These are phyloP conservation scores for Heliconius aoede DNA, from an alignment of 2,888 invertebrate species.

Conservation along the genomic window DNA sequence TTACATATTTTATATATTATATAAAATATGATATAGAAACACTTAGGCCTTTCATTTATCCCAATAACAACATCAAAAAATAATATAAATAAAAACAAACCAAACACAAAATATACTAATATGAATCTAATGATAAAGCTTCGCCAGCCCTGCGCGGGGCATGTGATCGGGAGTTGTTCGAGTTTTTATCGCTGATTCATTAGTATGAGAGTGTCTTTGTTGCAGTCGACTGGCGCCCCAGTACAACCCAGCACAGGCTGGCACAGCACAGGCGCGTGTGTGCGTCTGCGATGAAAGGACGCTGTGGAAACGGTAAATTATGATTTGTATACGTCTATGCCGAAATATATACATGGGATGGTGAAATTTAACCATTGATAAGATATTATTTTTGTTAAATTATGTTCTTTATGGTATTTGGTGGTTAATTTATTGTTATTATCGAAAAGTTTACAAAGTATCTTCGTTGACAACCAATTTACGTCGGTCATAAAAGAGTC, in stretches of 20 bases:
- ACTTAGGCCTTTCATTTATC: no score
- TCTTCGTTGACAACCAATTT: no score
- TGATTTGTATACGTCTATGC: background rate
- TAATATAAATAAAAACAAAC: background rate
- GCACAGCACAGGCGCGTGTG: constrained; percentile 40
- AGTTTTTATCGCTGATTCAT: constrained; percentile 82
- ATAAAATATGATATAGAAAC: no score
- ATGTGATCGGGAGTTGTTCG: constrained; percentile 78
- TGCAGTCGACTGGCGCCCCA: constrained; percentile 61
- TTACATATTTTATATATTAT: no score
- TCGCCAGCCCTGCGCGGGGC: constrained; percentile 67
- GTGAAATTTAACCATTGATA: no score
- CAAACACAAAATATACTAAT: constrained; percentile 4
- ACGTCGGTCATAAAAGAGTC: background rate
- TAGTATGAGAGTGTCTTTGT: constrained; percentile 82
- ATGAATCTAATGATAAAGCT: constrained; percentile 25
- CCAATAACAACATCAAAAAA: background rate
- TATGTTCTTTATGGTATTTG: no score
- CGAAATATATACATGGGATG: background rate
- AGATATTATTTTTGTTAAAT: no score
- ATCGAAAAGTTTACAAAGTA: no score
- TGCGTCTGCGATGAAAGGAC: constrained; percentile 31
- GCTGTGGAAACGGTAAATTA: constrained; percentile 21
- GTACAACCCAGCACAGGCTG: constrained; percentile 50
- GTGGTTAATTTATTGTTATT: no score